Base-by-base conservation (phyloP, 2,797 vertebrate species). In the Agapornis canus region DNA sequence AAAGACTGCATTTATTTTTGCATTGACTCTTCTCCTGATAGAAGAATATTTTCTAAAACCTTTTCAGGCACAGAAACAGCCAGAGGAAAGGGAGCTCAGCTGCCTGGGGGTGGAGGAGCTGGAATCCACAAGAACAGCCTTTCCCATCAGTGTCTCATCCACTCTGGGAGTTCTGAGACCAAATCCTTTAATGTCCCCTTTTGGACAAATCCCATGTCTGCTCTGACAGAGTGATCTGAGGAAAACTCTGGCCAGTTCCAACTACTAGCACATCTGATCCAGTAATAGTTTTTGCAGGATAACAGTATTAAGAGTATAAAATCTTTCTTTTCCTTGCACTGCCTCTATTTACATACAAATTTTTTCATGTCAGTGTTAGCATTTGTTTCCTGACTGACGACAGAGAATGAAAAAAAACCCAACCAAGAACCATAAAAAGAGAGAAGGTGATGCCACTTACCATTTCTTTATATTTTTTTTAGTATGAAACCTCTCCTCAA, bases 401-500 rank as follows among this genome's bases (percentile, higher is more conserved):
- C 0, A 71, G n/a, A 49, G 17, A 42, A 45, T 3, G 5, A 0
- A 8, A 20, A 42, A 13, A 13, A 0, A 3, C 10, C 2, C 16
- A 68, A 83, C 12, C 20, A 73, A 66, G 6, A 66, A 27, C 42
- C 27, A 89, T 20, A 32, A 10, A 77, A 27, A 48, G 32, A 90
- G 20, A 31, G 10, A 80, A 71, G 17, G 29, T 76, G 40, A 91
- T 10, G 32, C 7, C 29, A 35, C 43, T 81, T 91, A 79, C 3
- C 3, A n/a, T 86, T 90, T 84, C 43, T 85, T 86, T 72, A 48
- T 78, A 91, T 35, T 19, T 64, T 91, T 91, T 66, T 81, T 83
- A 73, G 76, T 72, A 82, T 70, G 81, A 91, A 72, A 43, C 43
- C 31, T 70, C 56, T 95, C 21, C 72, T 90, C 43, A 42, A 80